Base-by-base conservation (phyloP, 1,140 invertebrate genomes). In the Diabrotica virgifera region DNA sequence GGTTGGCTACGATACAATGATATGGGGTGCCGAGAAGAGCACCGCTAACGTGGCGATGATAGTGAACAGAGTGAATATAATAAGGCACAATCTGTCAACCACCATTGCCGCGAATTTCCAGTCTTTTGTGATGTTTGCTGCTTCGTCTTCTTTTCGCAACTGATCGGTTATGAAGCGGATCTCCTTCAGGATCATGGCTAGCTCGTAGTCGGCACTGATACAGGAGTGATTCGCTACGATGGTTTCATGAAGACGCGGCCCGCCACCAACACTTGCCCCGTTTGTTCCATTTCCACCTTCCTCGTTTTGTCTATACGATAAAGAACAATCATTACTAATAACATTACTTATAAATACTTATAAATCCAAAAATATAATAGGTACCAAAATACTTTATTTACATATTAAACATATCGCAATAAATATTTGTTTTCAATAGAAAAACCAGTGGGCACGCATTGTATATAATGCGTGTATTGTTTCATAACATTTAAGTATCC, bases 71-170 rank as follows among this genome's bases (percentile, higher is more conserved):
- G 95, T 94, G 85, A 99, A 99, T 78, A 97, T 89, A 81, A 96
- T 93, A 80, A 99, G 87, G 85, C 97, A 98, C 80, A 98, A 90
- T 82, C 96, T 90, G 84, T 99, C 97, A 74, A 99, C 94, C 72
- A 99, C 97, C 95, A 98, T 94, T 68, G 97, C 97, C 60, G 97
- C 97, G 81, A 99, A 99, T 80, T 98, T 98, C 97, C 97, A 99
- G 80, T 99, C 97, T 78, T 89, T 93, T 67, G 95, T 94, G 54
- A 95, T 85, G 76, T 96, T 93, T n/a, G 90, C 88, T 74, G 92
- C 90, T 70, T 94, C 91, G 74, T 96, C 94, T 58, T 91, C 88
- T 78, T 95, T 94, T 75, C 90, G 89, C 89, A 96, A 92, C 67
- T 92, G 86, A 72, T 86, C 85, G 10, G 94, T 97, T 75, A 99